A percentile compares a stretch with the other conserved stretches of the same genome.
Conservation (phyloP, 2,888 invertebrate genomes). For the Leptinotarsa haldemani region DNA sequence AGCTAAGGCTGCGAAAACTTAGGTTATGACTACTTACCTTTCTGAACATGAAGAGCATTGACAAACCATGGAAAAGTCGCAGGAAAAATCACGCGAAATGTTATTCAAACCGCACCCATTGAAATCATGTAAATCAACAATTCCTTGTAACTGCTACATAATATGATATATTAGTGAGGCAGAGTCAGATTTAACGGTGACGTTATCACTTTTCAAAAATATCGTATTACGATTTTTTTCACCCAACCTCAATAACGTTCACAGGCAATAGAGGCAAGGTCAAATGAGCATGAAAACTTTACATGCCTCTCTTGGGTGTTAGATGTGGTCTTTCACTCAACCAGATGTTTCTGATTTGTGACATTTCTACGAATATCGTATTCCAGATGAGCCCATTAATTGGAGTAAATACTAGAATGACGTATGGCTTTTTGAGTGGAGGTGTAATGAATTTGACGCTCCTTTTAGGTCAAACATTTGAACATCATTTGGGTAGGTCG, state of each 20-base stretch:
- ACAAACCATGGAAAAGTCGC: too few relatives aligned
- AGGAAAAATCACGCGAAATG: background rate
- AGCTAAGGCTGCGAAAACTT: too few relatives aligned
- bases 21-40: too few relatives aligned
- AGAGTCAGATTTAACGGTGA: background rate
- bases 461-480: too few relatives aligned
- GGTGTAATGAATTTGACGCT: too few relatives aligned
- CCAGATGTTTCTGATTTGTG: conserved; percentile 33
- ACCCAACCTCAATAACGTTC: conserved; percentile 2
- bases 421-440: background rate
- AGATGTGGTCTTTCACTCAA: background rate
- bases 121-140: background rate
- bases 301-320: conserved; percentile 1
- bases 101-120: background rate
- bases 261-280: conserved; percentile 17
- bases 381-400: conserved; percentile 33
- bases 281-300: conserved; percentile 10
- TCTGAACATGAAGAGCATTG: too few relatives aligned
- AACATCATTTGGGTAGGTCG: too few relatives aligned
- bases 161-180: background rate
- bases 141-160: background rate
- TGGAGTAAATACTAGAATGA: conserved; percentile 35
- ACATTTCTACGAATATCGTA: conserved; percentile 32
- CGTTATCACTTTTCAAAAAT: background rate
- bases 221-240: conserved; percentile 10